Evolutionary conservation across 2,888 invertebrate species (phyloP), one percentile per base, ranked within the genome.

Genomic region (Mellilla xanthometata): DNA sequence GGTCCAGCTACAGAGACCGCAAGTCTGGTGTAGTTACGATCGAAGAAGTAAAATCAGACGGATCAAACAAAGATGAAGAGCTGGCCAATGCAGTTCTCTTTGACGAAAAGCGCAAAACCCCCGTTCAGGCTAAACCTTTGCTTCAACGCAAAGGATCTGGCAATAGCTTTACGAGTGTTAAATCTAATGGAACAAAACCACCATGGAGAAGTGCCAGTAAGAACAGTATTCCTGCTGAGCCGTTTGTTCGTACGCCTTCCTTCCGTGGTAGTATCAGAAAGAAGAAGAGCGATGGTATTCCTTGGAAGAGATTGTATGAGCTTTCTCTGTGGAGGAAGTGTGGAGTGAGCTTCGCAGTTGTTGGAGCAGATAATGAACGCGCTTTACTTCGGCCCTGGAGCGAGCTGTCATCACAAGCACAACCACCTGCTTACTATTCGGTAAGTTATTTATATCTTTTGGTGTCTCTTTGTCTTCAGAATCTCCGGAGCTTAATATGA

Each of bases 281-380:
- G 73, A 79, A 80, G 56, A 78, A 81, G 38, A 78, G 66, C 52
- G 86, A 90, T 55, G 86, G 81, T 8, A 70, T 90, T 30, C 84
- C 91, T 26, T 92, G 92, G 92, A 85, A 89, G 56, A 84, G 90
- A 63, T 72, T 92, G 51, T 83, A 91, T 62, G 91, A 91, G 64
- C 77, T 91, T 70, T 90, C 92, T 28, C 72, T 91, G 55, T 85
- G 91, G 78, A 83, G 90, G 70, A 87, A 90, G 78, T 90, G 76
- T 56, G 88, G 89, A 34, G 85, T 89, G 52, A 88, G 76, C 67
- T 89, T 89, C 57, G 81, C 85, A 26, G 61, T 76, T 15, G 76
- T 77, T 39, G 87, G 85, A 30, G 83, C 87, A 23, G 85, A 88
- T 52, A 63, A 73, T 24, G 88, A 89, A 54, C 75, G 88, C 52